These are phyloP conservation scores for Nothobranchius kuhntae DNA, from an alignment of 2,113 vertebrate genomes.

Conservation along the genomic window DNA sequence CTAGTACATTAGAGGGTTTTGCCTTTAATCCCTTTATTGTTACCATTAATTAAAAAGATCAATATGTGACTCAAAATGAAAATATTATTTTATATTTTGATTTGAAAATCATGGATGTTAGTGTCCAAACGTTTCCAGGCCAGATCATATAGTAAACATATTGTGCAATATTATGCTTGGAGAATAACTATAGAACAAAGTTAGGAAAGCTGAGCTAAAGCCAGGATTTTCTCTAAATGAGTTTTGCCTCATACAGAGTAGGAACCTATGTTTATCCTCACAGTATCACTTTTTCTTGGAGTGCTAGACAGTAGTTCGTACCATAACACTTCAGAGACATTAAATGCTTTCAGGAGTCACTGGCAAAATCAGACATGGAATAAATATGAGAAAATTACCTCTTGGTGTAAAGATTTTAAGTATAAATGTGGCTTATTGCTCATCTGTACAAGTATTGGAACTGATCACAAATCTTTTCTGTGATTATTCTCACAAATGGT, in stretches of 20 bases:
- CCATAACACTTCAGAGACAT: conserved; percentile 42
- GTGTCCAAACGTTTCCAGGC: neutral
- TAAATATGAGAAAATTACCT: no score
- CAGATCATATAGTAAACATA: neutral
- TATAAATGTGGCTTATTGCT: no score
- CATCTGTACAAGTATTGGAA: no score
- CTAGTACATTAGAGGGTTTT: no score
- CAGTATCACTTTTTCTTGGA: conserved; percentile 32
- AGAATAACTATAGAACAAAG: conserved; percentile 18
- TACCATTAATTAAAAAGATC: no score
- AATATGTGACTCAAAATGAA: no score
- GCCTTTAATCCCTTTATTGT: no score
- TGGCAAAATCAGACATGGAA: neutral
- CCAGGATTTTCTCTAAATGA: conserved; percentile 31
- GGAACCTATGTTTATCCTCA: conserved; percentile 44
- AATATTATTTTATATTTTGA: no score
- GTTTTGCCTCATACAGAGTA: conserved; percentile 50
- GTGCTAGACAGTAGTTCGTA: conserved; percentile 20
- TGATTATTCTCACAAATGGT: no score
- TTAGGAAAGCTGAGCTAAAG: conserved; percentile 35
- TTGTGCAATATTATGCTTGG: neutral
- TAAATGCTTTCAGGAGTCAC: conserved; percentile 31
- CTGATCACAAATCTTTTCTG: no score
- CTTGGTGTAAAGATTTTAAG: no score
- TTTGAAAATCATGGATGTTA: neutral